phyloP scores from a whole-genome alignment of 2,888 invertebrate genomes.

The Synergus laeviventris region DNA sequence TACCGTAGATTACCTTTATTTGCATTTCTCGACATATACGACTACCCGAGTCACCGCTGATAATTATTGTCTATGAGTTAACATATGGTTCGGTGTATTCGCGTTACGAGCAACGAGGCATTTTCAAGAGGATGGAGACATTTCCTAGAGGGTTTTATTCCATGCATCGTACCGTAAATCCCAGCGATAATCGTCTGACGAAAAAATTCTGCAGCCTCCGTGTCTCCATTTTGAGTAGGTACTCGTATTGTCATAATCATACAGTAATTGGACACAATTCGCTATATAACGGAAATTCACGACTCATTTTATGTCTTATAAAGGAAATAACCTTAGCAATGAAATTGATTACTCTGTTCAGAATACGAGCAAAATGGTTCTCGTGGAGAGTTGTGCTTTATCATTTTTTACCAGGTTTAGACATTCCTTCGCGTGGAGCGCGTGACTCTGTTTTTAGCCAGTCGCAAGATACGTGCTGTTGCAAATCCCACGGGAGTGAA shows the following conservation, averaged over 20 bases:
- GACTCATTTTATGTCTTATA: background rate
- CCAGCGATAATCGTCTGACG: slow-evolving; percentile 44
- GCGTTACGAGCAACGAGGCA: slow-evolving; percentile 17
- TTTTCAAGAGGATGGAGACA: slow-evolving; percentile 48
- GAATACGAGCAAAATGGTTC: slow-evolving; percentile 1
- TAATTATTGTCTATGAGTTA: slow-evolving; percentile 61
- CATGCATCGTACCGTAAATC: slow-evolving; percentile 45
- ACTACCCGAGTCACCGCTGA: slow-evolving; percentile 58
- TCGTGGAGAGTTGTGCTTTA: slow-evolving; percentile 7
- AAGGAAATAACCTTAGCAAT: background rate
- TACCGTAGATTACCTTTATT: slow-evolving; percentile 57
- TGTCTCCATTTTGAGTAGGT: background rate
- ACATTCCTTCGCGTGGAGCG: slow-evolving; percentile 38
- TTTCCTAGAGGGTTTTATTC: slow-evolving; percentile 33
- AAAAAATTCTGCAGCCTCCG: slow-evolving; percentile 37
- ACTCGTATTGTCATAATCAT: background rate
- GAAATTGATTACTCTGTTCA: slow-evolving; percentile 3
- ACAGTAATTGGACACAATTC: background rate
- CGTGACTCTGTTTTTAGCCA: slow-evolving; percentile 27
- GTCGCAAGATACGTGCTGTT: background rate
- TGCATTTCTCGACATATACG: slow-evolving; percentile 62
- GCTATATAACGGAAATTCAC: too few species aligned
- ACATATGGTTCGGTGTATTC: background rate
- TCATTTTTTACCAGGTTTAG: slow-evolving; percentile 12
- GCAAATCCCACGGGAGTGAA: slow-evolving; percentile 29